Base-by-base conservation (phyloP, 1,140 invertebrate species). In the Lasioglossum albipes region DNA sequence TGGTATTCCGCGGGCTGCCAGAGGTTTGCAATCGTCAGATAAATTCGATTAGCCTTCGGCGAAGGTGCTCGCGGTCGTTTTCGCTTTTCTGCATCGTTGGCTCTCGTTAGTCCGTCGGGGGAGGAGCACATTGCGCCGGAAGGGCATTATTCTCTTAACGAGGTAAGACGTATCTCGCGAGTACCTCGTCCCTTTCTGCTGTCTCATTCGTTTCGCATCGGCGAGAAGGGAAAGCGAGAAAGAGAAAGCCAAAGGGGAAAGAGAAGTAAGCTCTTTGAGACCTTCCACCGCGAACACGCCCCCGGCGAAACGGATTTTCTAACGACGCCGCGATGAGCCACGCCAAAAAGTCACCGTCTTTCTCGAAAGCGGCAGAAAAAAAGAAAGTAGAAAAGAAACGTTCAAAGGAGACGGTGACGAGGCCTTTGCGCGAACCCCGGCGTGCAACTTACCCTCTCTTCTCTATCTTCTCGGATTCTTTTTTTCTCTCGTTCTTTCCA, bases 191-290 rank as follows among this genome's bases (percentile, higher is more conserved):
- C 13, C 78, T 65, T 45, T 18, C 36, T 7, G 20, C 20, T 65
- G 65, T 78, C 70, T 65, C 77, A 67, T 85, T 78, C 79, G 83
- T 68, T 85, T 76, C 70, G 36, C 57, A 77, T 76, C n/a, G 82
- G 65, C 20, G 41, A 71, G 41, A 22, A 71, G 52, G 16, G 49
- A 45, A 12, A 45, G 42, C 7, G 42, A 7, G 42, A 45, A 12
- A 45, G 3, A 9, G 10, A 36, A 36, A 36, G 36, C 36, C 36
- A 7, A 12, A 45, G 7, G 9, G 42, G 45, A 49, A 13, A 49
- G 45, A 12, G 45, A 49, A 2, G 2, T 27, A 49, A 2, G 2
- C 27, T 70, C 78, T 66, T 70, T 70, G 78, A 80, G 62, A 75
- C 27, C 65, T 61, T 52, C 74, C 49, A 49, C 49, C 41, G 67